Evolutionary conservation across 2,888 invertebrate species (phyloP).

Genomic region (Eupeodes luniger): DNA sequence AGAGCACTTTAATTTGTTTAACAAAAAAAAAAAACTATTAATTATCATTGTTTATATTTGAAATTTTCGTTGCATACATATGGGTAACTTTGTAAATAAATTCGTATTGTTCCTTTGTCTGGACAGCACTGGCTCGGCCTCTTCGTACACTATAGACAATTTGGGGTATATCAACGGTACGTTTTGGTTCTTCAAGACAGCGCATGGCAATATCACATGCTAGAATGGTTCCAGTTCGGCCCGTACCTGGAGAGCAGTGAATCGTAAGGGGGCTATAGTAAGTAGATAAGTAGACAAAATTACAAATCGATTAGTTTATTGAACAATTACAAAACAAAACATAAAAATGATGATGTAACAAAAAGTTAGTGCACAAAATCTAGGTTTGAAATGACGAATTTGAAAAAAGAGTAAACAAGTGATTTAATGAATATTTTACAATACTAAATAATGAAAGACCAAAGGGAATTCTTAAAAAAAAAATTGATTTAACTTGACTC

Average conservation of each 20-base stretch:
- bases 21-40: conserved; percentile 73
- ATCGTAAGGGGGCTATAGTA: conserved; percentile 89
- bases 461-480: too few relatives aligned
- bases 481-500: too few relatives aligned
- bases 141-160: conserved; percentile 93
- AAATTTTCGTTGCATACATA: conserved; percentile 93
- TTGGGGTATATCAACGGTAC: conserved; percentile 93
- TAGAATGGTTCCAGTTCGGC: conserved; percentile 93
- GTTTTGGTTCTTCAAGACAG: conserved; percentile 90
- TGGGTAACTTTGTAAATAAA: conserved; percentile 96
- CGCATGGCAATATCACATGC: conserved; percentile 94
- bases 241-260: conserved; percentile 96
- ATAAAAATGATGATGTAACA: conserved; percentile 27
- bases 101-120: conserved; percentile 95
- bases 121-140: conserved; percentile 94
- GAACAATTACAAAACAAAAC: conserved; percentile 82
- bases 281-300: conserved; percentile 61
- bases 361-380: not conserved
- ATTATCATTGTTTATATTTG: conserved; percentile 88
- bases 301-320: conserved; percentile 59
- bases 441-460: too few relatives aligned
- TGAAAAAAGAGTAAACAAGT: too few relatives aligned
- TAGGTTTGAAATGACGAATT: not conserved
- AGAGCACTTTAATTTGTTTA: conserved; percentile 10
- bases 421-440: too few relatives aligned